These are phyloP conservation scores for Drosophila eugracilis DNA, from an alignment of 1,140 invertebrate species.

Conservation along the genomic window DNA sequence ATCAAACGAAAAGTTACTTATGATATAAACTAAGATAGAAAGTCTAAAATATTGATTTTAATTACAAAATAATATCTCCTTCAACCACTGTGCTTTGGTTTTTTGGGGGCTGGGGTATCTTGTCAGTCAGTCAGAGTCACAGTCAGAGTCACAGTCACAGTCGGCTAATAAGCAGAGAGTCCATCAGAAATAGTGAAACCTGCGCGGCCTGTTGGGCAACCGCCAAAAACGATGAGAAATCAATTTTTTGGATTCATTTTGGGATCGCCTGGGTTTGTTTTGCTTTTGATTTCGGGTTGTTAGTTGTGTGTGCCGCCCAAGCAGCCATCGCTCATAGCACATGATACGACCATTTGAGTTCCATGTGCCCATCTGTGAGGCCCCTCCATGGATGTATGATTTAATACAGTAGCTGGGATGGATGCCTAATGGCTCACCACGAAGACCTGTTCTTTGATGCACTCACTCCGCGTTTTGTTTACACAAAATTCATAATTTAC, in stretches of 20 bases:
- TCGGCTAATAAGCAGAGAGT: conserved; percentile 74
- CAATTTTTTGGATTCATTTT: conserved; percentile 57
- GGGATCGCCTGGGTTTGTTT: conserved; percentile 34
- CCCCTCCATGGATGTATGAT: conserved; percentile 53
- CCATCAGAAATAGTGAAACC: conserved; percentile 64
- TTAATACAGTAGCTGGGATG: conserved; percentile 80
- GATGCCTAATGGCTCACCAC: conserved; percentile 65
- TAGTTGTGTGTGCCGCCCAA: conserved; percentile 65
- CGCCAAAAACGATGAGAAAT: conserved; percentile 71
- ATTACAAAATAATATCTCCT: neutral
- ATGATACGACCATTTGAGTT: conserved; percentile 46
- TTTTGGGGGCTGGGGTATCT: conserved; percentile 15
- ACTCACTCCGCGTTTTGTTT: conserved; percentile 71
- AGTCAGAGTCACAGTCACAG: conserved; percentile 37
- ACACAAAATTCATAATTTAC: conserved; percentile 83
- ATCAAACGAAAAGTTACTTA: too few relatives aligned
- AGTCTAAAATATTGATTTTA: neutral
- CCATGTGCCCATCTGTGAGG: conserved; percentile 9
- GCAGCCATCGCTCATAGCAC: conserved; percentile 68
- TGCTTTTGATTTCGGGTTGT: conserved; percentile 41
- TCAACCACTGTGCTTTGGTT: conserved; percentile 44
- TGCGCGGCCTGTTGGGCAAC: conserved; percentile 62
- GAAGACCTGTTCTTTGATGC: conserved; percentile 74
- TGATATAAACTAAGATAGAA: neutral
- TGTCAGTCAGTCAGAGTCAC: conserved; percentile 42